Evolutionary conservation across 2,797 vertebrate species (phyloP).

Genomic region (Acestrorhynchus altus): DNA sequence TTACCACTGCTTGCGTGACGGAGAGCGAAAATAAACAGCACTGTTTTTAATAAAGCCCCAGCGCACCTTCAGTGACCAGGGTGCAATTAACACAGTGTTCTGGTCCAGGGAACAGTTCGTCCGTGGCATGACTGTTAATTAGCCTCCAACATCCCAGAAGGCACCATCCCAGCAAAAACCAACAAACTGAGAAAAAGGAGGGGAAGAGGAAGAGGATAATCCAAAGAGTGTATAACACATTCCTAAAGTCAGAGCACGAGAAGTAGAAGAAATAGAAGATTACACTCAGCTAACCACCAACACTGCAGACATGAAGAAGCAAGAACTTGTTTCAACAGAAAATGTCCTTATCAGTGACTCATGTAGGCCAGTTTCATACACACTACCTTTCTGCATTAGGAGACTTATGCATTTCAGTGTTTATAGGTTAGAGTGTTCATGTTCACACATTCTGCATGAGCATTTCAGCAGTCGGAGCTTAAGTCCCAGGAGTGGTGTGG

Average conservation of each 20-base stretch:
- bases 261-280: no score
- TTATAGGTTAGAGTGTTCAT: no score
- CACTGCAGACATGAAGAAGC: background rate
- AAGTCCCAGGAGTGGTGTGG: no score
- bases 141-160: conserved; percentile 26
- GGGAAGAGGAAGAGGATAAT: background rate
- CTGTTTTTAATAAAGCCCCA: conserved; percentile 41
- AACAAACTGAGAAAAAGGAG: conserved; percentile 15
- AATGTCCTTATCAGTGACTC: no score
- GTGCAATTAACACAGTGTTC: conserved; percentile 39
- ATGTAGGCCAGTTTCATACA: no score
- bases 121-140: conserved; percentile 38
- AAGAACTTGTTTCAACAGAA: no score
- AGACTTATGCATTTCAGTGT: no score
- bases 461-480: no score
- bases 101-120: conserved; percentile 15
- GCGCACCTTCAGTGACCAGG: conserved; percentile 9
- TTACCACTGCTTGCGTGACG: conserved; percentile 33
- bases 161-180: background rate
- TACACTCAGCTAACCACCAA: background rate
- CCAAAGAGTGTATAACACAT: background rate
- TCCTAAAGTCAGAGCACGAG: background rate
- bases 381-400: no score
- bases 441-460: no score
- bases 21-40: conserved; percentile 41